Evolutionary conservation across 1,140 invertebrate species (phyloP).

Genomic region (Diorhabda sublineata): DNA sequence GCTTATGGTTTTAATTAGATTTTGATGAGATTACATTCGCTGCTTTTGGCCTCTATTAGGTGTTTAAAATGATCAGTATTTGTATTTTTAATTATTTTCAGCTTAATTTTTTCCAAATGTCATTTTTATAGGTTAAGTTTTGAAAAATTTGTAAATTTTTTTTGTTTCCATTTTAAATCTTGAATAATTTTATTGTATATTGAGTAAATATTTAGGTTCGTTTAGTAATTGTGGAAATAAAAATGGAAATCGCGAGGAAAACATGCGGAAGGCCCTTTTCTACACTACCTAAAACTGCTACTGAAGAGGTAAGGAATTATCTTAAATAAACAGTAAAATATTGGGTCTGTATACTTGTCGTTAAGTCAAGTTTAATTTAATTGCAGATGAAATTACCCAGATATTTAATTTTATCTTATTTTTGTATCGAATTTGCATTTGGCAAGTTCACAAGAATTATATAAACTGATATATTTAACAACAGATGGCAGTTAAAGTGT

Average conservation of each 20-base stretch:
- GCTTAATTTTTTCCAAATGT: slow-evolving; percentile 5
- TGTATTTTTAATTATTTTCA: background rate
- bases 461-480: background rate
- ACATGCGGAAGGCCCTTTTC: background rate
- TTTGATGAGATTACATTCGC: background rate
- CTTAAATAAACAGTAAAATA: background rate
- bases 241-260: background rate
- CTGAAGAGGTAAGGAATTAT: background rate
- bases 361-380: background rate
- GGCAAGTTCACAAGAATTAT: background rate
- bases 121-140: slow-evolving; percentile 17
- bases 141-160: background rate
- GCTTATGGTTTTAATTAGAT: background rate
- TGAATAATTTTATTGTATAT: background rate
- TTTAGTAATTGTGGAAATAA: background rate
- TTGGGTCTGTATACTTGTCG: background rate
- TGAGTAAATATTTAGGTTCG: background rate
- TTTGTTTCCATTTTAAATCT: background rate
- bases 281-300: background rate
- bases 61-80: background rate
- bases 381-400: background rate
- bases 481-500: background rate
- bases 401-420: background rate
- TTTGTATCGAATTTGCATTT: background rate
- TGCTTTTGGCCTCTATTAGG: background rate